Conservation (phyloP, 53 echinoderm and acorn worm species). For the Holothuria scabra region DNA sequence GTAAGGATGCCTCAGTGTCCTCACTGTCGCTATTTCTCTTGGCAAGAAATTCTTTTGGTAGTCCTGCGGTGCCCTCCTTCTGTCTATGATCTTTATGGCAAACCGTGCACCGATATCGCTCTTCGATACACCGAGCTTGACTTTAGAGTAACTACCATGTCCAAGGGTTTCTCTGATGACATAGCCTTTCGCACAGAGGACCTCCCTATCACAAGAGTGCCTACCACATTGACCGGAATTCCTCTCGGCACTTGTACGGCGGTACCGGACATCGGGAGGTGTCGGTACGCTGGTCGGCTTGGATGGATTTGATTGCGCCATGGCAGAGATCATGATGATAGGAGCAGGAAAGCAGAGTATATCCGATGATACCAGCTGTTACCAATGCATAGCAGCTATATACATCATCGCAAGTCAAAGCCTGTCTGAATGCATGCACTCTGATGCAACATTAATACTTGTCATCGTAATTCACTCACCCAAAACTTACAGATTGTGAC, state of each 20-base stretch:
- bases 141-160: constrained; percentile 89
- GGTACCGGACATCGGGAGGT: not conserved
- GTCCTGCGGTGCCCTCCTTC: constrained; percentile 76
- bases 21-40: constrained; percentile 72
- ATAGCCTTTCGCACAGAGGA: constrained; percentile 62
- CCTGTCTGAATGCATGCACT: no score
- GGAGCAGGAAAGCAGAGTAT: no score
- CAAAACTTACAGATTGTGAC: no score
- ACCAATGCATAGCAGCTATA: no score
- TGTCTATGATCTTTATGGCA: constrained; percentile 89
- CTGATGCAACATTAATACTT: no score
- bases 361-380: no score
- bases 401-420: no score
- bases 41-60: constrained; percentile 80
- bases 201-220: constrained; percentile 39
- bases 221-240: not conserved
- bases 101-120: constrained; percentile 55
- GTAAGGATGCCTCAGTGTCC: constrained; percentile 67
- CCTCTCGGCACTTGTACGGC: not conserved
- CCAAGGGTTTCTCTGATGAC: constrained; percentile 71
- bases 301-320: constrained; percentile 12
- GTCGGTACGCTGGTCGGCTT: not conserved
- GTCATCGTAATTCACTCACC: no score
- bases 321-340: constrained; percentile 27
- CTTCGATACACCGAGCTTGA: constrained; percentile 62